Base-by-base conservation (phyloP, 1,140 invertebrate genomes). In the Trinorchestia longiramus region DNA sequence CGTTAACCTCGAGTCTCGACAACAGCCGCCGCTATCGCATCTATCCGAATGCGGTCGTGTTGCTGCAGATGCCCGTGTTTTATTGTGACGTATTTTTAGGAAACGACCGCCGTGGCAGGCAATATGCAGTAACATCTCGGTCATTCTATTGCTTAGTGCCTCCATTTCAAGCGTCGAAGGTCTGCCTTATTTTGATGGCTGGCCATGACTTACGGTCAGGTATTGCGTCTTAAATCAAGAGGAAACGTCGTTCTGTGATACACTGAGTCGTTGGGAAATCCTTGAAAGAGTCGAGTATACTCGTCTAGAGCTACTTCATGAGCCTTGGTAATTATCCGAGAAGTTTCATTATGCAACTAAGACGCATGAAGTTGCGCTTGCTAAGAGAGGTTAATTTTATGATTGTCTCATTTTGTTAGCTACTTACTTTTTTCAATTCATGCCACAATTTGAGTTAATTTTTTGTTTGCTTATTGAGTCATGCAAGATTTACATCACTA, bases 111-210 rank as follows among this genome's bases (percentile, higher is more conserved):
- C 88, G 88, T 42, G 88, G 88, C 88, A 91, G 88, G 88, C 88
- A 91, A 91, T 91, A 91, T 91, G 88, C 88, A 91, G 88, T 91
- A 91, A 91, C 88, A 91, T 91, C 88, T 42, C 88, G 41, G 88
- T 42, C 88, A 91, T 91, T 91, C 88, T 43, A 91, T 91, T 91
- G 88, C 88, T 43, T 91, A 42, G 41, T 91, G 62, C 62, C 62
- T 77, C 62, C 62, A 77, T 77, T 77, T 77, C 62, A 77, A 77
- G 62, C 62, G 62, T 77, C 62, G 62, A 77, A 77, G 62, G 62
- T 77, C 62, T 77, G 36, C 62, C 62, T 77, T 77, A 77, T 77
- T 77, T 77, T 77, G 62, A 77, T 77, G 62, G 62, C 62, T 77
- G 28, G 62, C 62, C 1, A 77, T 77, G 62, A 77, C 62, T 77